These are phyloP conservation scores for Gandaritis pyraliata DNA, from an alignment of 2,888 invertebrate genomes.

Conservation along the genomic window DNA sequence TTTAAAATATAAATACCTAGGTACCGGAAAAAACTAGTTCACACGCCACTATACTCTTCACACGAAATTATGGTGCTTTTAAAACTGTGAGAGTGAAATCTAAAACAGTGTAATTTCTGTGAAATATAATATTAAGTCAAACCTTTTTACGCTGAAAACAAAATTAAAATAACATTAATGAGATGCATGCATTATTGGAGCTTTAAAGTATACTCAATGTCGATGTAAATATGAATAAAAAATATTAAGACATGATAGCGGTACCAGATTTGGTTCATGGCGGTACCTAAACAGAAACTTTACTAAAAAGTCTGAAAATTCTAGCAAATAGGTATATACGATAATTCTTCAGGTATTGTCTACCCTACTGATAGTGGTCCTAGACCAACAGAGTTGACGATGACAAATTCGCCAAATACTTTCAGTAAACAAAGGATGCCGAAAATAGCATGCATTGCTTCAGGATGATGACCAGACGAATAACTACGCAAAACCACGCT, in stretches of 20 bases:
- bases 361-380: no score
- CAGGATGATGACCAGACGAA: constrained; percentile 50
- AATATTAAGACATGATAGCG: no score
- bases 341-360: no score
- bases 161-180: constrained; percentile 47
- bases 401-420: constrained; percentile 39
- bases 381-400: constrained; percentile 5
- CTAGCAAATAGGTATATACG: no score
- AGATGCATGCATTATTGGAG: constrained; percentile 23
- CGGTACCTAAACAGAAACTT: no score
- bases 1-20: no score
- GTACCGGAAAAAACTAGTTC: no score
- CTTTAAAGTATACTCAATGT: neutral
- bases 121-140: constrained; percentile 51
- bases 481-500: constrained; percentile 58
- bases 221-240: no score
- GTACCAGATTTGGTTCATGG: no score
- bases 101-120: constrained; percentile 36
- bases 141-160: constrained; percentile 80
- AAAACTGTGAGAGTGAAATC: constrained; percentile 20
- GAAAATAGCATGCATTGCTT: constrained; percentile 54
- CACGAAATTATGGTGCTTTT: constrained; percentile 2
- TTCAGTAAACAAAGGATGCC: constrained; percentile 54
- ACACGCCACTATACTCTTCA: no score
- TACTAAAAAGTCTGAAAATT: no score